A percentile compares a stretch with the other conserved stretches of the same genome.
These are phyloP conservation scores for Poeciliopsis occidentalis DNA, from an alignment of 2,113 vertebrate genomes.

Conservation along the genomic window DNA sequence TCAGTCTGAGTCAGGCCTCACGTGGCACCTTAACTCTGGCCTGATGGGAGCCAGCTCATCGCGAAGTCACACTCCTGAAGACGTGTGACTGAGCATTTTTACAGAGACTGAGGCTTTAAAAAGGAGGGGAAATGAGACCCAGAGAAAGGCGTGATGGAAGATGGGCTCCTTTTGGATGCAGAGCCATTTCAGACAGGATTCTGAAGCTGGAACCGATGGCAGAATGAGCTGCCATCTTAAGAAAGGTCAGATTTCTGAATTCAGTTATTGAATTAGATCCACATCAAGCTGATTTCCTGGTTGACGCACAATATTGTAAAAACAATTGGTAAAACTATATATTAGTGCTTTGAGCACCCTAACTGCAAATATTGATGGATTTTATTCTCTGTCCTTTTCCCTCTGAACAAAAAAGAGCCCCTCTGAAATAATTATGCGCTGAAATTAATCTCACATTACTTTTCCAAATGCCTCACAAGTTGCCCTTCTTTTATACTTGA, in stretches of 20 bases:
- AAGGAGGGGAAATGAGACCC: constrained; percentile 14
- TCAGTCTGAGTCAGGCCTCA: constrained; percentile 64
- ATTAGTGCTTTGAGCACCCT: no score
- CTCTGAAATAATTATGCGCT: no score
- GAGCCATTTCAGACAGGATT: constrained; percentile 11
- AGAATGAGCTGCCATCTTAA: background rate
- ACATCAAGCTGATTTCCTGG: no score
- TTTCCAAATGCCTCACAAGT: no score
- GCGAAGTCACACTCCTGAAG: constrained; percentile 57
- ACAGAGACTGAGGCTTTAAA: constrained; percentile 22
- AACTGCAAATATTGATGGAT: no score
- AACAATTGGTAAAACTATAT: no score
- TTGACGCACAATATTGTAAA: no score
- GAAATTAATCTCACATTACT: no score
- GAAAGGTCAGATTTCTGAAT: constrained; percentile 1
- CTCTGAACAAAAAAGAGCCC: no score
- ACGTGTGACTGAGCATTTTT: constrained; percentile 56
- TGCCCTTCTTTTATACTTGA: no score
- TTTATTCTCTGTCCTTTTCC: no score
- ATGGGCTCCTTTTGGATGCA: constrained; percentile 8
- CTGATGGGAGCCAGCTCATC: constrained; percentile 57
- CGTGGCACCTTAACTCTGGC: constrained; percentile 55
- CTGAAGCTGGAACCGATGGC: background rate
- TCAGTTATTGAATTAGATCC: background rate
- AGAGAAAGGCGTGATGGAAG: constrained; percentile 5